These are phyloP conservation scores for Uropsilus gracilis DNA, from an alignment of 2,113 vertebrate species.

Conservation along the genomic window DNA sequence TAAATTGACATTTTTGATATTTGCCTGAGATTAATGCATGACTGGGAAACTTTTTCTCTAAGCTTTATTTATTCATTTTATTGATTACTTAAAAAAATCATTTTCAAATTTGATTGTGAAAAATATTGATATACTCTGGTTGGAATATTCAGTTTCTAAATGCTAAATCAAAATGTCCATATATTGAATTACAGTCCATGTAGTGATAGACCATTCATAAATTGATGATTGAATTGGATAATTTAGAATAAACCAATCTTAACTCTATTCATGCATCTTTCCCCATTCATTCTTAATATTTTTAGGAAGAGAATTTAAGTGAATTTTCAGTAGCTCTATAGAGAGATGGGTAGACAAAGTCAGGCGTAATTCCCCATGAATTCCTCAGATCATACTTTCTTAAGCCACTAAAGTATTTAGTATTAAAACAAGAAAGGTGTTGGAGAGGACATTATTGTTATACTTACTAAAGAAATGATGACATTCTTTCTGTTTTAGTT, in stretches of 20 bases:
- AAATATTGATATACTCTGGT: not conserved
- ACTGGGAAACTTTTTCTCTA: not conserved
- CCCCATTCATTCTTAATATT: not conserved
- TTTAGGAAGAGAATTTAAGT: not conserved
- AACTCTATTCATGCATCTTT: slow-evolving; percentile 21
- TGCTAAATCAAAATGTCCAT: not conserved
- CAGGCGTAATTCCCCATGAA: not conserved
- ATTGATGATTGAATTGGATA: not conserved
- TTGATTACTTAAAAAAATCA: slow-evolving; percentile 43
- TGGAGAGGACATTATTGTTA: not conserved
- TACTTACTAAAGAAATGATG: not conserved
- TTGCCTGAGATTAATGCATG: slow-evolving; percentile 36
- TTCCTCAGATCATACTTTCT: not conserved
- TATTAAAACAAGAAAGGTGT: not conserved
- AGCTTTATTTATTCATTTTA: slow-evolving; percentile 35
- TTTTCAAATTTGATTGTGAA: slow-evolving; percentile 53
- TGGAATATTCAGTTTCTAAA: slow-evolving; percentile 19
- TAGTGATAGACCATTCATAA: slow-evolving; percentile 19
- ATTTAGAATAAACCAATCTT: slow-evolving; percentile 33
- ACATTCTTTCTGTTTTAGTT: not conserved
- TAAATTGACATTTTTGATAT: not conserved
- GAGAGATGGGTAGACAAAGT: not conserved
- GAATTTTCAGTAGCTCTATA: not conserved
- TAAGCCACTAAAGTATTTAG: not conserved
- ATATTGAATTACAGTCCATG: not conserved